Percentiles rank a stretch among this genome's conserved stretches.
Conservation (phyloP, 2,888 invertebrate genomes). For the Parnassius smintheus region DNA sequence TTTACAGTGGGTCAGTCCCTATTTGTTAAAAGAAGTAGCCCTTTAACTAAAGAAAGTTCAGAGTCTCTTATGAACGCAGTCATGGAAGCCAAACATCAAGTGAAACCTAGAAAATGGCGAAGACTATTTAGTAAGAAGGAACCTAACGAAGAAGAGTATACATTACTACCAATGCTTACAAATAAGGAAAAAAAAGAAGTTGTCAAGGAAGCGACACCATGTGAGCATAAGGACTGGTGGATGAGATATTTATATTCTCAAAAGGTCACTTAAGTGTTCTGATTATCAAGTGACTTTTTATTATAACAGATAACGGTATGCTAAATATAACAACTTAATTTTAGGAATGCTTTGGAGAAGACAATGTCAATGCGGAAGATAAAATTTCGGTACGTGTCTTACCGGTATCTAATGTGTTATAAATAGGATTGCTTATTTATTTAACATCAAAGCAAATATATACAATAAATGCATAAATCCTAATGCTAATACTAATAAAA, state of each 20-base stretch:
- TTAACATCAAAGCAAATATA: not conserved
- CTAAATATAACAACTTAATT: slow-evolving; percentile 17
- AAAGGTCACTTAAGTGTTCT: slow-evolving; percentile 36
- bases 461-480: too few relatives aligned
- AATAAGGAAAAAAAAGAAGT: slow-evolving; percentile 33
- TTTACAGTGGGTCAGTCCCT: slow-evolving; percentile 31
- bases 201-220: slow-evolving; percentile 9
- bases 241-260: slow-evolving; percentile 50
- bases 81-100: slow-evolving; percentile 25
- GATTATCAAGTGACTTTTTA: slow-evolving; percentile 6
- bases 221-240: slow-evolving; percentile 60
- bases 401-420: slow-evolving; percentile 9
- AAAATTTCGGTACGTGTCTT: slow-evolving; percentile 31
- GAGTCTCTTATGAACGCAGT: slow-evolving; percentile 23
- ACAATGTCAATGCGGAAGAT: slow-evolving; percentile 23
- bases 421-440: slow-evolving; percentile 11
- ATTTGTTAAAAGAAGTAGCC: slow-evolving; percentile 31
- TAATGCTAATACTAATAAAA: too few relatives aligned
- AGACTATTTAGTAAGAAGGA: slow-evolving; percentile 42
- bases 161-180: slow-evolving; percentile 52
- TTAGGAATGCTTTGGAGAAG: slow-evolving; percentile 29
- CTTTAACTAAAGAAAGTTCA: slow-evolving; percentile 15
- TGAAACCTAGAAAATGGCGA: slow-evolving; percentile 43
- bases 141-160: slow-evolving; percentile 51
- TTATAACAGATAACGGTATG: slow-evolving; percentile 5